Evolutionary conservation across 2,113 vertebrate genomes (phyloP), one percentile per base, ranked within the genome.

Genomic region (Meles meles): DNA sequence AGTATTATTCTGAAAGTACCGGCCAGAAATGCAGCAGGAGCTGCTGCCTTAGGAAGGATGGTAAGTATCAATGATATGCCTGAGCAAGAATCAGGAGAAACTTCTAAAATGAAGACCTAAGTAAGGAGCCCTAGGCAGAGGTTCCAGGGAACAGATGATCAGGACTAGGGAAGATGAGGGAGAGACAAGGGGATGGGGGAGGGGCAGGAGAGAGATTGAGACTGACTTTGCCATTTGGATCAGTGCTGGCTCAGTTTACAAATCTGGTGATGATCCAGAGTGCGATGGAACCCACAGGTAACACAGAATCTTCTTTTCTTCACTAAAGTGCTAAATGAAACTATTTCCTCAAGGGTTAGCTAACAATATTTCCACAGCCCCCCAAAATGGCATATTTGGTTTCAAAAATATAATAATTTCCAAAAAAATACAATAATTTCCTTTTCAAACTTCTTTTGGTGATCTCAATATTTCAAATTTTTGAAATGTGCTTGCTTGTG

Each of bases 1-100:
- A 94, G 92, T 90, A 81, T 5, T 99, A 99, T 52, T 98, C 98
- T 1, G 99, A 99, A 93, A 98, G 98, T 71, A 99, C 99, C 0
- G 99, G 99, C 14, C 98, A 99, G 13, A 99, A 99, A 89, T 99
- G 99, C 98, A 99, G 99, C 96, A 98, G 98, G 91, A 98, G 98
- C 92, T 99, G 99, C 96, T 99, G 99, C 85, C 99, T 99, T 1
- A 86, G 97, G 84, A 98, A 97, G 77, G 98, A 99, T 0, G 98
- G 99, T 99, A 88, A 98, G 99, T 77, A 44, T 27, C 59, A 2
- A 1, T 39, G 13, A 49, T 5, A 57, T 13, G 27, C 6, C n/a
- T 2, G 0, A 31, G 39, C 87, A 83, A 72, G 88, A 42, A 71
- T 72, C 9, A 21, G 39, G 57, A 72, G 69, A 49, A 31, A 17